Percentiles rank a stretch among this genome's conserved stretches.
phyloP scores from a whole-genome alignment of 2,888 invertebrate species.

The Pristionchus exspectatus region DNA sequence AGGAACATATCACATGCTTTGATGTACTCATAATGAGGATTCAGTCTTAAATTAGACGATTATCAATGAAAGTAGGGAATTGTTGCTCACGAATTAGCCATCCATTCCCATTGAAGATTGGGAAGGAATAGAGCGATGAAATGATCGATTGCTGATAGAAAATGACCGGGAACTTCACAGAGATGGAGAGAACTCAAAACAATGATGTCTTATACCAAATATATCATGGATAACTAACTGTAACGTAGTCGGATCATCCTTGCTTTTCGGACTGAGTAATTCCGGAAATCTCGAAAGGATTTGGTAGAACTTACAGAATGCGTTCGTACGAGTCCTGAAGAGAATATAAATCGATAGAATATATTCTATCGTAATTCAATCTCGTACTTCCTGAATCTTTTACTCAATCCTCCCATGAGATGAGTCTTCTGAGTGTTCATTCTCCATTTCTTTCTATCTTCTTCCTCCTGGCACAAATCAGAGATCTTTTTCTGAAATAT shows the following conservation, averaged over 20 bases:
- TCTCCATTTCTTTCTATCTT: constrained; percentile 34
- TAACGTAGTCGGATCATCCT: background rate
- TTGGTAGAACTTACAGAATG: constrained; percentile 96
- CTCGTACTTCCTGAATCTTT: background rate
- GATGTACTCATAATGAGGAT: constrained; percentile 64
- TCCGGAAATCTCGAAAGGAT: constrained; percentile 79
- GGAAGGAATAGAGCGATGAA: constrained; percentile 81
- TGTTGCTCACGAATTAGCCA: constrained; percentile 49
- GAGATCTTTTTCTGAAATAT: background rate
- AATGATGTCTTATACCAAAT: background rate
- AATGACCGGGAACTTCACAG: constrained; percentile 98
- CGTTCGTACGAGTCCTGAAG: constrained; percentile 79
- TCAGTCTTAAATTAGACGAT: constrained; percentile 57
- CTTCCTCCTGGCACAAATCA: background rate
- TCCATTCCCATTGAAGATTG: constrained; percentile 47
- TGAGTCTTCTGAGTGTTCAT: constrained; percentile 51
- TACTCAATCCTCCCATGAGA: constrained; percentile 48
- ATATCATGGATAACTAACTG: background rate
- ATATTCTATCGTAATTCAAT: background rate
- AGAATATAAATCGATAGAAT: background rate
- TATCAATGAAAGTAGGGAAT: background rate
- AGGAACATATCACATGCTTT: constrained; percentile 57
- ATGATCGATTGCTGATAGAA: constrained; percentile 92
- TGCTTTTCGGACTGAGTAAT: constrained; percentile 62
- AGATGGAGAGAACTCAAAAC: constrained; percentile 85